A percentile compares a stretch with the other conserved stretches of the same genome.
phyloP scores from a whole-genome alignment of 2,888 invertebrate species.

The Frankliniella intonsa region DNA sequence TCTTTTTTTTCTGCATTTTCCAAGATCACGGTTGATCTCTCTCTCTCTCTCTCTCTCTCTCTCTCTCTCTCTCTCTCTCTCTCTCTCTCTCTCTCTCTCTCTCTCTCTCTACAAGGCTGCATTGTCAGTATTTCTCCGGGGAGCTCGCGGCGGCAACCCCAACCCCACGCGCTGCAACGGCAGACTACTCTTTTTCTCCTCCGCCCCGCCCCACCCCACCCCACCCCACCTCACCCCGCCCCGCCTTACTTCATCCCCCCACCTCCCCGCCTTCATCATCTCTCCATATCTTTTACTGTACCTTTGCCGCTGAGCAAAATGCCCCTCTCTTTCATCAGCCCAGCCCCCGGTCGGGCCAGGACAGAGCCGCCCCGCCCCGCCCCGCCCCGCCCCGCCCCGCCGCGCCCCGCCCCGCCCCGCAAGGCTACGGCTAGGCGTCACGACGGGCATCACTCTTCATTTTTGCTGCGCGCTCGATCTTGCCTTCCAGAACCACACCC shows the following conservation, averaged over 20 bases:
- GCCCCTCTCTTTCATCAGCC: background rate
- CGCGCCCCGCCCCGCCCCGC: no score
- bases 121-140: no score
- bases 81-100: background rate
- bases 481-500: background rate
- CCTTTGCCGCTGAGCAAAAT: background rate
- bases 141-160: no score
- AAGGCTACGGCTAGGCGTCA: background rate
- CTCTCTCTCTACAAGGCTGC: background rate
- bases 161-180: no score
- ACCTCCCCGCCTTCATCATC: background rate
- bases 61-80: background rate
- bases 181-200: no score
- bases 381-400: no score
- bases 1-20: no score
- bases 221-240: no score
- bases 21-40: background rate
- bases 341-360: no score
- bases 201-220: no score
- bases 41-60: background rate
- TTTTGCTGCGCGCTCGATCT: background rate
- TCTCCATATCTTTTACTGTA: background rate
- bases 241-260: background rate
- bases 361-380: no score
- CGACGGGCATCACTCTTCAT: conserved; percentile 1